Percentiles rank a stretch among this genome's conserved stretches.
phyloP scores from a whole-genome alignment of 30 jellyfish, hydroid and myxozoan species.

The Turritopsis dohrnii region DNA sequence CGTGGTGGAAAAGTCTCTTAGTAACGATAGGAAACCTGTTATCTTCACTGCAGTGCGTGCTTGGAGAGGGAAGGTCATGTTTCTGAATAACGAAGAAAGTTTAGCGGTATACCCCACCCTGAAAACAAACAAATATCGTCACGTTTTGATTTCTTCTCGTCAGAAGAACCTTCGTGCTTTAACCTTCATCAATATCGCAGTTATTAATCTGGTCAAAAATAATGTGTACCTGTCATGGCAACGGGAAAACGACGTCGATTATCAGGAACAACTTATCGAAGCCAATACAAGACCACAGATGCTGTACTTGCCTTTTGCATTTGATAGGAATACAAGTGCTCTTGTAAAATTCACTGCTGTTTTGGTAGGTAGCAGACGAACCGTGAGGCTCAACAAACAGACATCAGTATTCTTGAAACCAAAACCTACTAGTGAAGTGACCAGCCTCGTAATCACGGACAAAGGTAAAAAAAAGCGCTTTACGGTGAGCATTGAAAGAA shows the following conservation, averaged over 20 bases:
- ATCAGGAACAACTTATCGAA: constrained; percentile 7
- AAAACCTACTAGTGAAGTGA: not conserved
- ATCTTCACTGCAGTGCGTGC: not conserved
- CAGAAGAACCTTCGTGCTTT: not conserved
- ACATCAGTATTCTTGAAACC: not conserved
- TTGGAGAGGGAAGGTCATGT: not conserved
- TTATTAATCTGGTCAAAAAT: constrained; percentile 7
- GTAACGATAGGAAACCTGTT: not conserved
- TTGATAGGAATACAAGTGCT: not conserved
- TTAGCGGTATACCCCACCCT: not conserved
- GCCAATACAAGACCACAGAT: not conserved
- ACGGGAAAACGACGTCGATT: not conserved
- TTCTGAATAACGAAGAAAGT: not conserved
- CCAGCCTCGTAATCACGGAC: not conserved
- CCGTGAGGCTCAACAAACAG: not conserved
- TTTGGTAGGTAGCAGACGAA: not conserved
- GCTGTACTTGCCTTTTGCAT: not conserved
- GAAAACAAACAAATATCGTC: not conserved
- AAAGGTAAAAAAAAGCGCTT: constrained; percentile 9
- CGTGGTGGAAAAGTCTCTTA: not conserved
- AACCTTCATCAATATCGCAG: constrained; percentile 5
- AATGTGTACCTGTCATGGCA: not conserved
- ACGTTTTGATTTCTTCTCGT: not conserved
- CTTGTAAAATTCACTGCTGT: constrained; percentile 3
- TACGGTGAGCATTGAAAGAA: not conserved